Evolutionary conservation across 2,113 vertebrate genomes (phyloP), one percentile per base, ranked within the genome.

Genomic region (Oxyruncus cristatus): DNA sequence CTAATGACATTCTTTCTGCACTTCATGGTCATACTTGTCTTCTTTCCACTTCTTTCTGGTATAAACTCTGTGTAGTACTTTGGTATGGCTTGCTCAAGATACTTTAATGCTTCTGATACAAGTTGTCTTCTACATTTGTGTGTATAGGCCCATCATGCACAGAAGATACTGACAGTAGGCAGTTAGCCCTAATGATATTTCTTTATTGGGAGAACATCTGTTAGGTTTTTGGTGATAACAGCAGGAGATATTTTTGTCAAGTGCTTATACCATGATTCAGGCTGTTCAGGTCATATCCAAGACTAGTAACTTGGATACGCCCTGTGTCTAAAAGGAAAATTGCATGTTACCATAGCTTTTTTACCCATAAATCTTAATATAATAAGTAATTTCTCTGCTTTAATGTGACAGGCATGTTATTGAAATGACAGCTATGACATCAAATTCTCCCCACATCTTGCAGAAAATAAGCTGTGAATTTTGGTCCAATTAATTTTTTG

Each of bases 241-340:
- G 33, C 56, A 49, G 84, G 50, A 81, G 59, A 63, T 87, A 75
- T 49, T 89, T 96, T 71, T 89, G 61, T 89, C 14, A 6, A 63
- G 26, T 71, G 72, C 68, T 84, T 86, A 35, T 65, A 42, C 20
- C 12, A n/a, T 44, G 52, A 85, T 93, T 93, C 65, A 85, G 66
- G 59, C 70, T 94, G 65, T 53, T 92, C 92, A n/a, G n/a, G n/a
- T n/a, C n/a, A n/a, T 91, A 89, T 49, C n/a, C n/a, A n/a, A 58
- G 76, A 77, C 55, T 55, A 86, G 50, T 61, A 77, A 61, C 47
- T 81, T 78, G 71, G 37, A 77, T 80, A 62, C 24, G 78, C 77
- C 47, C 46, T 55, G 15, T 59, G 61, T 82, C 47, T 85, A 75
- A 85, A 89, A 88, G 39, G 66, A 92, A 85, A 87, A 82, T 35